Percentiles rank a stretch among this genome's conserved stretches.
Evolutionary conservation across 1,140 invertebrate species (phyloP).

Genomic region (Lordiphosa collinella): DNA sequence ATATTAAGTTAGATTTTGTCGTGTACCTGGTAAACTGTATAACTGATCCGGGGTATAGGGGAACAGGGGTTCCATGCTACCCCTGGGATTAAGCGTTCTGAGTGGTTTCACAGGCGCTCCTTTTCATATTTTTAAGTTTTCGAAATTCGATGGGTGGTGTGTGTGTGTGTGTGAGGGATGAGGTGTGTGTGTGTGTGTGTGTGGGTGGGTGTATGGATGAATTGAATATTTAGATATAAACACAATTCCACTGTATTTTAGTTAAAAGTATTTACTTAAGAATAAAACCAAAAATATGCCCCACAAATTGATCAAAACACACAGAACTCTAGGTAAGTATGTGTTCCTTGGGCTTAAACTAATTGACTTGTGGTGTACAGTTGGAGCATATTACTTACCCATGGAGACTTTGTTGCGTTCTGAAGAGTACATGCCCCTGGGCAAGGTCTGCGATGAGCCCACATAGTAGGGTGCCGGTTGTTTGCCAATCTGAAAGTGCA

Average conservation of each 20-base stretch:
- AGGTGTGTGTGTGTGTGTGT: slow-evolving; percentile 16
- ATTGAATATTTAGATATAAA: slow-evolving; percentile 22
- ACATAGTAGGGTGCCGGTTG: slow-evolving; percentile 81
- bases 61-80: slow-evolving; percentile 81
- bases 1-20: slow-evolving; percentile 24
- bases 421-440: slow-evolving; percentile 79
- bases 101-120: slow-evolving; percentile 84
- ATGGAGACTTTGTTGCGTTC: slow-evolving; percentile 77
- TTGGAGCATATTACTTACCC: slow-evolving; percentile 46
- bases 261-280: background rate
- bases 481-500: slow-evolving; percentile 79
- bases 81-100: slow-evolving; percentile 82
- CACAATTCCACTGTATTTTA: background rate
- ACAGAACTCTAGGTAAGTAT: too few species aligned
- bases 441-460: slow-evolving; percentile 80
- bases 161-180: slow-evolving; percentile 8
- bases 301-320: too few species aligned
- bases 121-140: slow-evolving; percentile 39
- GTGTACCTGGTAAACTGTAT: slow-evolving; percentile 83
- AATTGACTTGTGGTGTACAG: background rate
- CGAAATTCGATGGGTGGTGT: slow-evolving; percentile 14
- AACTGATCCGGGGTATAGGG: slow-evolving; percentile 81
- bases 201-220: slow-evolving; percentile 8
- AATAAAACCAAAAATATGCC: background rate
- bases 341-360: background rate